Evolutionary conservation across 2,113 vertebrate species (phyloP).

Genomic region (Dasyurus viverrinus): DNA sequence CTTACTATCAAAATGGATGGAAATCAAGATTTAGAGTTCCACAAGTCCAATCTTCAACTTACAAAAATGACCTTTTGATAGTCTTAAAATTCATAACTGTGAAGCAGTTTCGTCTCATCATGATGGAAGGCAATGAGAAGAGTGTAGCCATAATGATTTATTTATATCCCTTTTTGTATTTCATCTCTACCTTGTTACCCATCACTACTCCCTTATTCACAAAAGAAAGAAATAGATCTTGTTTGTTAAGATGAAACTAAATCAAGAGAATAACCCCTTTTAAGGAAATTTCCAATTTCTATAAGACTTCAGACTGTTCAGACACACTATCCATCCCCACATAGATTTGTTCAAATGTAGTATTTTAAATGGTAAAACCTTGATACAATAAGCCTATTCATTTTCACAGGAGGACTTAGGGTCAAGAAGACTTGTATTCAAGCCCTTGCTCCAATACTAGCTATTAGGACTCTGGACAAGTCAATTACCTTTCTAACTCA

Average conservation of each 20-base stretch:
- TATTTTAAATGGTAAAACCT: neutral
- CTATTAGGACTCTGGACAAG: neutral
- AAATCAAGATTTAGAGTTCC: neutral
- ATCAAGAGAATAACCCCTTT: neutral
- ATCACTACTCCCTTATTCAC: neutral
- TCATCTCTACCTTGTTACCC: neutral
- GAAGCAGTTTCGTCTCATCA: neutral
- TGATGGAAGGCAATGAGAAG: neutral
- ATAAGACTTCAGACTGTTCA: neutral
- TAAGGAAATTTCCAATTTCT: neutral
- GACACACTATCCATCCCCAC: neutral
- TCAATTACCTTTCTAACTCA: neutral
- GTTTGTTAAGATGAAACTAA: neutral
- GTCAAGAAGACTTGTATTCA: neutral
- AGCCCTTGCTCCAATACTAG: neutral
- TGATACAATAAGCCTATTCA: neutral
- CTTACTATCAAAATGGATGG: neutral
- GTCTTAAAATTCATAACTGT: slow-evolving; percentile 7
- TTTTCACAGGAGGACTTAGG: neutral
- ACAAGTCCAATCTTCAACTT: neutral
- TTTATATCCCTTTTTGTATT: neutral
- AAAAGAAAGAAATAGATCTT: neutral
- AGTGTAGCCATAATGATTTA: neutral
- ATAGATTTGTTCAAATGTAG: neutral
- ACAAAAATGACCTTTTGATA: neutral